A percentile compares a stretch with the other conserved stretches of the same genome.
Conservation (phyloP, 2,888 invertebrate species). For the Pogonocherus hispidulus region DNA sequence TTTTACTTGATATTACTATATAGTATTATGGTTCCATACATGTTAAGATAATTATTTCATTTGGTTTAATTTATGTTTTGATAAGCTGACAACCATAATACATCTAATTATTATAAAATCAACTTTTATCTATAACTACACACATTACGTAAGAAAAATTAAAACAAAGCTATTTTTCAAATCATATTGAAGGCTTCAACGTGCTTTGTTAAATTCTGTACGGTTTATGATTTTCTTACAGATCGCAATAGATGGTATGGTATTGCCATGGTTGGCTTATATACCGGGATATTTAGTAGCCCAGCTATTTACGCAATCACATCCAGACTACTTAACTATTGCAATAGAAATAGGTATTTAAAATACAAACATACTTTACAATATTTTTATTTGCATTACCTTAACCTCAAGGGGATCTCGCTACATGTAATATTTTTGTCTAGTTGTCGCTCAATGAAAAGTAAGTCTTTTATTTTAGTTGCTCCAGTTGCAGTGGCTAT, state of each 20-base stretch:
- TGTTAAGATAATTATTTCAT: no score
- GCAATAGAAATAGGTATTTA: conserved; percentile 93
- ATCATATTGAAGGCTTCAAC: no score
- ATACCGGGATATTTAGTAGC: conserved; percentile 77
- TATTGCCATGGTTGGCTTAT: conserved; percentile 87
- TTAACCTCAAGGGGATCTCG: conserved; percentile 89
- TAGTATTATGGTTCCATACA: no score
- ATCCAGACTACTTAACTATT: conserved; percentile 84
- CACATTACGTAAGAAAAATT: no score
- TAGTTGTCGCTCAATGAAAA: not conserved
- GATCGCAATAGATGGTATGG: conserved; percentile 84
- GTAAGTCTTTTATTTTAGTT: conserved; percentile 71
- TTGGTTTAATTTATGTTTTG: no score
- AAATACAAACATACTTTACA: conserved; percentile 91
- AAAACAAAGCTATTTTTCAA: no score
- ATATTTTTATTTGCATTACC: conserved; percentile 83
- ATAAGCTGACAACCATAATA: no score
- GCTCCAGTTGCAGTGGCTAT: conserved; percentile 92
- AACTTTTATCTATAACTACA: no score
- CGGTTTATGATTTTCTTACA: conserved; percentile 67
- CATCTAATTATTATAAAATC: no score
- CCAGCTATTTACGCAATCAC: conserved; percentile 73
- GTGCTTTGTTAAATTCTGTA: no score
- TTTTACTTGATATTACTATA: no score
- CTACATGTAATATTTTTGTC: conserved; percentile 75